phyloP scores from a whole-genome alignment of 2,113 vertebrate species.

The Callipepla squamata region DNA sequence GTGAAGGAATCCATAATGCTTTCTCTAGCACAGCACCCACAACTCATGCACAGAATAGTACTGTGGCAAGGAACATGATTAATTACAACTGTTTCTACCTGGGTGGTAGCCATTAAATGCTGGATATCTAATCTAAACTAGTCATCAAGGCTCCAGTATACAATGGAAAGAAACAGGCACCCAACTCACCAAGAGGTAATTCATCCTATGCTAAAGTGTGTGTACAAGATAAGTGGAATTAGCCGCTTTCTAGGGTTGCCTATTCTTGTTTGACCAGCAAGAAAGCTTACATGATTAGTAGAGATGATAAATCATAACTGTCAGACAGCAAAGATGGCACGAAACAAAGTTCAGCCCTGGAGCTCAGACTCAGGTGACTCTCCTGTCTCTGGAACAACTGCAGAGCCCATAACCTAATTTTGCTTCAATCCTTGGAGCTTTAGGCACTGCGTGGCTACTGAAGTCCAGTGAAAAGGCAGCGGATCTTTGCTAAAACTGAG shows the following conservation, averaged over 20 bases:
- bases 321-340: neutral
- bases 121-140: conserved; percentile 32
- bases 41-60: neutral
- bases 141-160: conserved; percentile 17
- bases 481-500: neutral
- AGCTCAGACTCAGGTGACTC: neutral
- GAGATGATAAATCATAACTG: conserved; percentile 1
- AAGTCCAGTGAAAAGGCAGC: neutral
- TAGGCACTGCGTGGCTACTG: fast-evolving
- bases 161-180: neutral
- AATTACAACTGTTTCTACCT: conserved; percentile 18
- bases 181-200: neutral
- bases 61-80: neutral
- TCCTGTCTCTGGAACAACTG: neutral
- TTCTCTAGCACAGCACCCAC: neutral
- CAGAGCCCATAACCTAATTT: neutral
- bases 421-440: fast-evolving
- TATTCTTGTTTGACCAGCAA: neutral
- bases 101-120: conserved; percentile 1
- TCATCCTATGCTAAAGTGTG: neutral
- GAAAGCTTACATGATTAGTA: neutral
- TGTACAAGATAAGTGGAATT: conserved; percentile 5
- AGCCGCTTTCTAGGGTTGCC: conserved; percentile 23
- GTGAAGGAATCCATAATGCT: neutral
- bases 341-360: neutral